Evolutionary conservation across 1,140 invertebrate species (phyloP).

Genomic region (Bombus affinis): DNA sequence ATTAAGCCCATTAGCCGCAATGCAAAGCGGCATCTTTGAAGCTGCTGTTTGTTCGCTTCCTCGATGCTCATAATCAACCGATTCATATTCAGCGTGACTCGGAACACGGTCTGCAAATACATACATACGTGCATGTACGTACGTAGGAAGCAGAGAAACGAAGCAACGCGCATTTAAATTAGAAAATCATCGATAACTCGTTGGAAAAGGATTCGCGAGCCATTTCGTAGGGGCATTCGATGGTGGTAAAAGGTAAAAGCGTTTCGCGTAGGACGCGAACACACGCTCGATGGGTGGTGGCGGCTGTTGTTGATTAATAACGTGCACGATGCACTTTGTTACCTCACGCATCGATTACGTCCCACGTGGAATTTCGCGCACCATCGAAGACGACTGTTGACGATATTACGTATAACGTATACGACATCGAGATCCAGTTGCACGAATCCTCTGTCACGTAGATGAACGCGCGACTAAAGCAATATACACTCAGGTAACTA

Average conservation of each 20-base stretch:
- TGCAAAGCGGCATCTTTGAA: slow-evolving; percentile 23
- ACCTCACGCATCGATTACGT: slow-evolving; percentile 24
- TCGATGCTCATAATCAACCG: slow-evolving; percentile 13
- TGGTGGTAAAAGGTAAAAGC: background rate
- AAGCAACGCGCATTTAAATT: slow-evolving; percentile 21
- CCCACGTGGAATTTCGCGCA: slow-evolving; percentile 18
- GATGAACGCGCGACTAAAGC: too few relatives aligned
- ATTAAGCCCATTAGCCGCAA: background rate
- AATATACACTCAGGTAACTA: too few relatives aligned
- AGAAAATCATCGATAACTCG: slow-evolving; percentile 29
- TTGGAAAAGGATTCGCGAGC: background rate
- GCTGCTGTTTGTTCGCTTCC: background rate
- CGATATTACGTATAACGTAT: too few relatives aligned
- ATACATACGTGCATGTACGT: background rate
- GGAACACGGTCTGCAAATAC: background rate
- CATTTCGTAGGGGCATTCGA: background rate
- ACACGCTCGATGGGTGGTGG: slow-evolving; percentile 15
- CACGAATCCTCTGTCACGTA: background rate
- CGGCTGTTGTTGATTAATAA: slow-evolving; percentile 37
- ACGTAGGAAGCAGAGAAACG: slow-evolving; percentile 12
- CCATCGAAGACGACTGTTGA: background rate
- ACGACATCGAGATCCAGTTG: background rate
- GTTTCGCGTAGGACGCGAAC: slow-evolving; percentile 12
- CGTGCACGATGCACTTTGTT: slow-evolving; percentile 28
- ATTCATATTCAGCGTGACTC: slow-evolving; percentile 21